These are phyloP conservation scores for Amiota minor DNA, from an alignment of 2,888 invertebrate species.

Conservation along the genomic window DNA sequence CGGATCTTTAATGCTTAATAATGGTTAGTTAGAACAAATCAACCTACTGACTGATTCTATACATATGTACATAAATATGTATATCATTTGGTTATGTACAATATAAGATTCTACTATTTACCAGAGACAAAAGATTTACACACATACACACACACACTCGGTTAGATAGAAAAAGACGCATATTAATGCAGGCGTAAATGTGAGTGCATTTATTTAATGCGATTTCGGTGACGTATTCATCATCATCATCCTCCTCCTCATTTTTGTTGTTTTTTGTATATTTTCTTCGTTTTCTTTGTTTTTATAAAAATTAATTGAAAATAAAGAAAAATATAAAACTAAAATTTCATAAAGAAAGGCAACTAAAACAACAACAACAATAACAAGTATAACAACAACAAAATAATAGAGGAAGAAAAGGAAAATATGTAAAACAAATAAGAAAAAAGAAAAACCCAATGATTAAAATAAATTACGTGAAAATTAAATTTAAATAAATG, in stretches of 20 bases:
- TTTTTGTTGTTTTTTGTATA: neutral
- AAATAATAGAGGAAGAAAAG: neutral
- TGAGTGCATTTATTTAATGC: conserved; percentile 5
- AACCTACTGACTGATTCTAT: neutral
- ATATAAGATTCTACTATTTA: too few relatives aligned
- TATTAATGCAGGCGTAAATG: neutral
- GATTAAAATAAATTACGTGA: conserved; percentile 8
- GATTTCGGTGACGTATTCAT: conserved; percentile 2
- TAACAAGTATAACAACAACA: too few relatives aligned
- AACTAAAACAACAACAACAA: conserved; percentile 7
- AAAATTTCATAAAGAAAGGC: neutral
- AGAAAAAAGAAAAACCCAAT: conserved; percentile 1
- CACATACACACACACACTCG: neutral
- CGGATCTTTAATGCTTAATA: neutral
- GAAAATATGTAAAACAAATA: neutral
- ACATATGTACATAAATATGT: too few relatives aligned
- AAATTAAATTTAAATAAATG: neutral
- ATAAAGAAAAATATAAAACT: neutral
- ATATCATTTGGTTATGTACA: too few relatives aligned
- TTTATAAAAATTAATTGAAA: neutral
- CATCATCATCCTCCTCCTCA: conserved; percentile 1
- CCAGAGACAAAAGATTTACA: neutral
- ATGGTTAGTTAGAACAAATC: neutral
- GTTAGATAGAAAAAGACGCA: neutral
- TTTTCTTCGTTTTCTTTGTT: neutral